Base-by-base conservation (phyloP, 2,888 invertebrate species). In the Chrysina gloriosa region DNA sequence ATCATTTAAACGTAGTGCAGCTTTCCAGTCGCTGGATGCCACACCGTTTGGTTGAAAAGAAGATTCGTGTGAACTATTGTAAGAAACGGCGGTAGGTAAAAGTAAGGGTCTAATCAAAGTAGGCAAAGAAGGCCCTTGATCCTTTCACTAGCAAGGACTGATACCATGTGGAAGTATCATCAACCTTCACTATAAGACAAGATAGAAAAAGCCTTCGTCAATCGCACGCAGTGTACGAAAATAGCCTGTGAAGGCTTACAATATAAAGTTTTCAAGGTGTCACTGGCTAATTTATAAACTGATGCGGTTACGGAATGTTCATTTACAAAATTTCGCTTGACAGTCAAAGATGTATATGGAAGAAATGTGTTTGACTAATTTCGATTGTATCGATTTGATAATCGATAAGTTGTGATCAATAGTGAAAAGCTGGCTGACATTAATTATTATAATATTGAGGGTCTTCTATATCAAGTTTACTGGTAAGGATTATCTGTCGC, bases 91-190 rank as follows among this genome's bases (percentile, higher is more conserved):
- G 86, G 93, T 96, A 79, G 95, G 96, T 81, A 96, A 96, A 89
- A 96, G 95, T 90, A 96, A 96, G 88, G 96, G 98, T 80, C 91
- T 98, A 72, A 94, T 96, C 74, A 98, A 98, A 91, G 96, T 97
- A 82, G 98, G 98, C 82, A 99, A 99, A 86, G 99, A 99, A 87
- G 98, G 98, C 82, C 77, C 92, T 99, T 56, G 99, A 99, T 85
- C 99, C 99, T 9, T 99, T 99, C 89, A 97, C 98, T 76, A 93
- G 98, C 75, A 99, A 99, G 85, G 99, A 99, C 85, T 99, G 99
- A 99, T 99, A 99, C 83, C 76, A 77, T 73, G 77, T 77, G 14
- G 76, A 76, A 47, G 77, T 76, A 39, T 98, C 98, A 74, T 95
- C 95, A 69, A 97, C 97, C 95, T 99, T 99, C 87, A 91, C 93